phyloP scores from a whole-genome alignment of 2,797 vertebrate genomes.

The Petrocephalus schoutedeni region DNA sequence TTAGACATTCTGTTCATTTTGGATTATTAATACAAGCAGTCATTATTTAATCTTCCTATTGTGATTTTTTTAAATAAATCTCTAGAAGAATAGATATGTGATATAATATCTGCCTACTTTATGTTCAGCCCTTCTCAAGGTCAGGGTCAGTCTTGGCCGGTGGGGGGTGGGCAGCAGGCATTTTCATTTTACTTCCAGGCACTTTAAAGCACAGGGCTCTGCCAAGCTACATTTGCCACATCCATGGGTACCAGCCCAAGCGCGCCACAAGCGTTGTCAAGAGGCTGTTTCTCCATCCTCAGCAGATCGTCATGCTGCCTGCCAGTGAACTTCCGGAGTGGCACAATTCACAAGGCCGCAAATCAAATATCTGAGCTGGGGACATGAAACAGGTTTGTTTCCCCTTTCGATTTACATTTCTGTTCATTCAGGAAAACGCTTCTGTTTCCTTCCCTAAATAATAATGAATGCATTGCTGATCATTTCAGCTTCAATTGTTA shows the following conservation, averaged over 20 bases:
- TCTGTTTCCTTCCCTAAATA: background rate
- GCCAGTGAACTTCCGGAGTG: background rate
- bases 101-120: background rate
- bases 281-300: background rate
- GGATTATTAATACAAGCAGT: background rate
- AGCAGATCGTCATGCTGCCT: background rate
- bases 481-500: background rate
- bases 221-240: background rate
- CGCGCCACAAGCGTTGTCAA: too few relatives aligned
- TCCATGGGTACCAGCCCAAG: too few relatives aligned
- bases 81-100: background rate
- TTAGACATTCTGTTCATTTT: slow-evolving; percentile 3
- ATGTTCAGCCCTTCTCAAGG: background rate
- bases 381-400: background rate
- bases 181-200: background rate
- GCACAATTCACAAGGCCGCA: background rate
- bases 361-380: background rate
- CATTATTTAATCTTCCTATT: background rate
- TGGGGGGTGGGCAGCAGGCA: background rate
- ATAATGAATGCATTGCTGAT: background rate
- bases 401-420: background rate
- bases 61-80: slow-evolving; percentile 1
- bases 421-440: background rate
- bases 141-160: background rate
- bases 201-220: background rate